These are phyloP conservation scores for Bucco capensis DNA, from an alignment of 2,113 vertebrate genomes.

Conservation along the genomic window DNA sequence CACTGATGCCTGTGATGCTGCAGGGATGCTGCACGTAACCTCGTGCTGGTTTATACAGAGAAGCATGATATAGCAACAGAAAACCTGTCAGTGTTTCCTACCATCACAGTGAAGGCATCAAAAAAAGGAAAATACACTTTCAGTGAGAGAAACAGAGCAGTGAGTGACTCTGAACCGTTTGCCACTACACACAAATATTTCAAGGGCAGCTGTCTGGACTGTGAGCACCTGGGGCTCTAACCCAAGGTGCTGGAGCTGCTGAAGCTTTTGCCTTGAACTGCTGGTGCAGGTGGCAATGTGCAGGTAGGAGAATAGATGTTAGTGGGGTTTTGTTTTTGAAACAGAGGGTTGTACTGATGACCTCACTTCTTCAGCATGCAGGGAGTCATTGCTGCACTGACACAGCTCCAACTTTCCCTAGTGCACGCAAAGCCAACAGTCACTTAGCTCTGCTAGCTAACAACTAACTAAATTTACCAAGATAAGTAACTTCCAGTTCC, in stretches of 20 bases:
- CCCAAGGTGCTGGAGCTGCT: not conserved
- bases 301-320: not conserved
- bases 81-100: not conserved
- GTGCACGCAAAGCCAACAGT: not conserved
- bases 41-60: not conserved
- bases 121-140: not conserved
- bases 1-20: not conserved
- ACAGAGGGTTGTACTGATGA: not conserved
- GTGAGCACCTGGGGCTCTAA: not conserved
- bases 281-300: not conserved
- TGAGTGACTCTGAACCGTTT: not conserved
- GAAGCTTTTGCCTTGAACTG: not conserved
- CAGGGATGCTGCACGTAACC: not conserved
- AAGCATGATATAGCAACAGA: not conserved
- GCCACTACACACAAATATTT: not conserved
- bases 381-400: not conserved
- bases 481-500: not conserved
- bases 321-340: not conserved
- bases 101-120: not conserved
- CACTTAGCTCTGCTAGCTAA: not conserved
- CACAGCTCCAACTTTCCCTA: not conserved
- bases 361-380: not conserved
- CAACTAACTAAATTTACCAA: not conserved
- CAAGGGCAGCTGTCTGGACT: not conserved
- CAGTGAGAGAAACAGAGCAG: not conserved